Percentiles rank a stretch among this genome's conserved stretches.
phyloP scores from a whole-genome alignment of 1,140 invertebrate species.

The Neodiprion pinetum region DNA sequence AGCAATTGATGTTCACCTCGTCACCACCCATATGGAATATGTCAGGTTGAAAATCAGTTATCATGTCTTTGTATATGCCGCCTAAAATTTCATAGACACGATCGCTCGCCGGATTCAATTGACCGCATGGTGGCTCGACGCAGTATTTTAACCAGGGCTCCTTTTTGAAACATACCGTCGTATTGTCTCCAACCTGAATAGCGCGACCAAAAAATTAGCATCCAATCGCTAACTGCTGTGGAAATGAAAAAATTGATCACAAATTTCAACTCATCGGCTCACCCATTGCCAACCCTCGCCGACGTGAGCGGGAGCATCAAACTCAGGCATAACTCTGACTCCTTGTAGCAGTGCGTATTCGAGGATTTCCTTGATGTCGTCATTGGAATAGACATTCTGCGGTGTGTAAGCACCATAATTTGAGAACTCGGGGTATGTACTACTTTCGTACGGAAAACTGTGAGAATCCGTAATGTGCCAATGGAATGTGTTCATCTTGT shows the following conservation, averaged over 20 bases:
- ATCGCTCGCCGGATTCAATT: constrained; percentile 80
- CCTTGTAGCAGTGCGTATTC: constrained; percentile 76
- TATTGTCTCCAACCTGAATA: constrained; percentile 50
- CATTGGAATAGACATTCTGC: constrained; percentile 67
- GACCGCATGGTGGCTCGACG: constrained; percentile 87
- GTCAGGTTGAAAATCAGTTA: constrained; percentile 72
- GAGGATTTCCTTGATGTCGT: constrained; percentile 68
- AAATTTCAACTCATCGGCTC: constrained; percentile 26
- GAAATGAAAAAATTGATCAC: neutral
- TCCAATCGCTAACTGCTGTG: neutral
- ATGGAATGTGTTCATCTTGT: constrained; percentile 86
- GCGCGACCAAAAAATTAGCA: too few relatives aligned
- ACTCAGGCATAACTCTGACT: constrained; percentile 81
- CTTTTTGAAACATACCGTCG: constrained; percentile 65
- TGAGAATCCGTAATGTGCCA: constrained; percentile 92
- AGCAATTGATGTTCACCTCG: constrained; percentile 79
- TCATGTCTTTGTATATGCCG: constrained; percentile 75
- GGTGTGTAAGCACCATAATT: constrained; percentile 76
- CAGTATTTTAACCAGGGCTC: constrained; percentile 81
- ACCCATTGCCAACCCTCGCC: constrained; percentile 86
- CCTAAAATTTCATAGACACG: constrained; percentile 77
- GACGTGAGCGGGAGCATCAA: constrained; percentile 88
- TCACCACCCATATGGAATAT: constrained; percentile 91
- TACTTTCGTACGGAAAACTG: constrained; percentile 81
- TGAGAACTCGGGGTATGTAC: constrained; percentile 71